Conservation (phyloP, 1,140 invertebrate species). For the Cheumatopsyche charites region DNA sequence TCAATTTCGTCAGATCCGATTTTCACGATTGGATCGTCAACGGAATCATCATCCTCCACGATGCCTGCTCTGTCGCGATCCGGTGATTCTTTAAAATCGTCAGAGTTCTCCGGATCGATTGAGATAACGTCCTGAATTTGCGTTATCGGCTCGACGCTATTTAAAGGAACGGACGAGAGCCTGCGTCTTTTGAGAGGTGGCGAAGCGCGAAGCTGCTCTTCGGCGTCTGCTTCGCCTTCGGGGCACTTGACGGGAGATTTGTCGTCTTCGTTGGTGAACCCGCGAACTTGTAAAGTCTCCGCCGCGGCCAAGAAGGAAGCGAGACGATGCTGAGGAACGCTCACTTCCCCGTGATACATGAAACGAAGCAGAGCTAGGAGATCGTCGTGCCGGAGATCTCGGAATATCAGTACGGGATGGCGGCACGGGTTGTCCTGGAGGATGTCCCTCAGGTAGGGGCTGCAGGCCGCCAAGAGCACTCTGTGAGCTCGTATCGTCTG, state of each 20-base stretch:
- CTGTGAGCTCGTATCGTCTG: slow-evolving; percentile 82
- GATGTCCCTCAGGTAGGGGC: slow-evolving; percentile 81
- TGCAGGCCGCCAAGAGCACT: slow-evolving; percentile 84
- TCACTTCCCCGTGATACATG: slow-evolving; percentile 89
- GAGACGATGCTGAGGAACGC: slow-evolving; percentile 86
- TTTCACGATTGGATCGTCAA: too few relatives aligned
- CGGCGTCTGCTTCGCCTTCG: neutral
- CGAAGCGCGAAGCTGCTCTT: neutral
- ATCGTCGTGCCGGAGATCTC: slow-evolving; percentile 82
- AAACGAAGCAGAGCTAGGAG: slow-evolving; percentile 82
- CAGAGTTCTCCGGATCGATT: neutral
- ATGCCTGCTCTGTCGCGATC: too few relatives aligned
- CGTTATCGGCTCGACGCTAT: neutral
- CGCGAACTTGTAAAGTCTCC: slow-evolving; percentile 86
- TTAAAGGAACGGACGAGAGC: slow-evolving; percentile 1
- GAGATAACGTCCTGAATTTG: neutral
- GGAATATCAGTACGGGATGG: slow-evolving; percentile 85
- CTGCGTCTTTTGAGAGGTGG: slow-evolving; percentile 38
- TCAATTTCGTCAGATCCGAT: too few relatives aligned
- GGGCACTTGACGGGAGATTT: slow-evolving; percentile 41
- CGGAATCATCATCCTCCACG: too few relatives aligned
- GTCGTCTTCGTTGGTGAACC: slow-evolving; percentile 65
- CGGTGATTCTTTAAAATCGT: too few relatives aligned
- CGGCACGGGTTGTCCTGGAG: slow-evolving; percentile 85
- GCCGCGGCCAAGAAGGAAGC: slow-evolving; percentile 86